These are phyloP conservation scores for Numida meleagris DNA, from an alignment of 2,113 vertebrate species.

Conservation along the genomic window DNA sequence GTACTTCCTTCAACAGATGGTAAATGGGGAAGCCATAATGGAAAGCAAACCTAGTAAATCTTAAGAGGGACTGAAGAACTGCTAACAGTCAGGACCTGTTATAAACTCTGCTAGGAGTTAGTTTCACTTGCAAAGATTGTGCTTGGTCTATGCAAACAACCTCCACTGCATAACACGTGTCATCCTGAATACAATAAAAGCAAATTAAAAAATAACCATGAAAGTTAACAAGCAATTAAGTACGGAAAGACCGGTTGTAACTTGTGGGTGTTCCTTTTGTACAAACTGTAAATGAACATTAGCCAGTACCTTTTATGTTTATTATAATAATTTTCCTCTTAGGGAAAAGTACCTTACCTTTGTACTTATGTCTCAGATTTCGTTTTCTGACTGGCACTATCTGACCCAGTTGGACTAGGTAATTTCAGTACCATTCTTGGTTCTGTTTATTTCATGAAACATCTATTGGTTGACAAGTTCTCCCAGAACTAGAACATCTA, in stretches of 20 bases:
- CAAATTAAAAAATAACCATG: background rate
- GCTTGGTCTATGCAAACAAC: background rate
- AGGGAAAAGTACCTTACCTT: background rate
- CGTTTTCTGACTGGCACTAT: background rate
- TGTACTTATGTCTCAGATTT: background rate
- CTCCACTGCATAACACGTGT: background rate
- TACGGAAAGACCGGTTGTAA: background rate
- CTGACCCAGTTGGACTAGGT: background rate
- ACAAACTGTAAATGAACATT: background rate
- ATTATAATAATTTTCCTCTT: background rate
- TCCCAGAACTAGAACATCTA: background rate
- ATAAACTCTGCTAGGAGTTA: background rate
- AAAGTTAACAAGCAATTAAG: background rate
- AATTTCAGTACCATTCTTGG: background rate
- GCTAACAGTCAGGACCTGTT: background rate
- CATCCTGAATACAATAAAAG: background rate
- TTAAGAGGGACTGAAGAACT: background rate
- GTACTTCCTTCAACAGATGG: background rate
- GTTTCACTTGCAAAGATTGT: background rate
- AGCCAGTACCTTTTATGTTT: background rate
- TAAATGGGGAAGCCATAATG: background rate
- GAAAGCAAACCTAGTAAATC: background rate
- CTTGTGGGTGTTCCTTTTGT: background rate
- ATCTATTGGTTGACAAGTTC: background rate
- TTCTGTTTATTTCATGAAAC: background rate